Evolutionary conservation across 2,113 vertebrate species (phyloP), one percentile per base, ranked within the genome.

Genomic region (Callocephalon fimbriatum): DNA sequence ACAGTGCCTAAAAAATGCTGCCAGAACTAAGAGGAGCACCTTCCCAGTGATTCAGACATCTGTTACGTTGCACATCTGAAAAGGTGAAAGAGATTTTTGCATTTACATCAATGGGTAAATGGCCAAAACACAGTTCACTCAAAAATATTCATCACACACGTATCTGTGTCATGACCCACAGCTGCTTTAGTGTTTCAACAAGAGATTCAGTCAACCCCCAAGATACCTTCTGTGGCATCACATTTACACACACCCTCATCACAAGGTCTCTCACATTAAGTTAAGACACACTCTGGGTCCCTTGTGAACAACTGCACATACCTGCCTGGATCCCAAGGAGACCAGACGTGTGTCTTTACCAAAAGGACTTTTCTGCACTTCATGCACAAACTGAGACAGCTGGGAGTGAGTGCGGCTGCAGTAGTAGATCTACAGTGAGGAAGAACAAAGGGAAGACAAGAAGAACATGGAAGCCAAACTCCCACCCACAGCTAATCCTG

Each of bases 361-460:
- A 68, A 99, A 99, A 15, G 99, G 99, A 85, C 99, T 99, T 96
- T 99, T 99, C 93, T 99, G 99, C 25, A 99, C 99, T 93, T 99
- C 99, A 0, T 80, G 99, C 56, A 99, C 99, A 92, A 99, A 99
- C 96, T 99, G 99, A 50, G 99, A 98, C 82, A 99, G 98, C 98
- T 99, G 99, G 19, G 99, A 99, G 90, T 99, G 99, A 7, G 99
- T 99, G 79, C 99, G 99, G 81, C 99, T 99, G 95, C 99, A 99
- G 97, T 99, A 99, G 96, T 99, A 99, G 88, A 99, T 99, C 99
- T 99, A 62, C 67, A 53, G 1, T 2, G 20, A 40, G 59, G 27
- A 88, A 45, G 63, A 62, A 72, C 20, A 73, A 42, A 78, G 18
- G 11, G 27, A 58, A 80, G 67, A 74, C 35, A 61, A 59, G 26